These are phyloP conservation scores for Ceriagrion tenellum DNA, from an alignment of 2,888 invertebrate species.

Conservation along the genomic window DNA sequence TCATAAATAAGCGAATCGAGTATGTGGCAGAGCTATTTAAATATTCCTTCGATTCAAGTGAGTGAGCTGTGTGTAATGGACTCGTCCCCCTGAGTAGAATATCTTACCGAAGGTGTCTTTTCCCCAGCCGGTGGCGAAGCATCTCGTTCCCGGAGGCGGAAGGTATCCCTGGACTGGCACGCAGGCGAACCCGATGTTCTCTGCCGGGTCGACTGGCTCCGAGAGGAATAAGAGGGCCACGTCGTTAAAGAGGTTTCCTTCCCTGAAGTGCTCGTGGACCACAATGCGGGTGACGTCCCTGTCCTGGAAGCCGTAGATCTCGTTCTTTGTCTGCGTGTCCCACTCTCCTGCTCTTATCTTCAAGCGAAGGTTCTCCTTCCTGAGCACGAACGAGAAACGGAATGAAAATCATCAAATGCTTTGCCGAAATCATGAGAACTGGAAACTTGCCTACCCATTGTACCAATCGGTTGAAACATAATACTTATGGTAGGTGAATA, in stretches of 20 bases:
- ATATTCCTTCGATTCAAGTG: neutral
- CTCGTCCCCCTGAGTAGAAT: constrained; percentile 25
- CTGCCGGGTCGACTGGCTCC: constrained; percentile 73
- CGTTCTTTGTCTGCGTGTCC: constrained; percentile 88
- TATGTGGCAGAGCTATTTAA: too few relatives aligned
- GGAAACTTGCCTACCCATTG: too few relatives aligned
- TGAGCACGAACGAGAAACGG: neutral
- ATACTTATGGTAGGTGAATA: too few relatives aligned
- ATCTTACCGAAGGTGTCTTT: constrained; percentile 81
- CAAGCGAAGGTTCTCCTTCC: constrained; percentile 75
- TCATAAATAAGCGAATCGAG: too few relatives aligned
- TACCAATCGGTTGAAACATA: too few relatives aligned
- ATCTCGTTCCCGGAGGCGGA: constrained; percentile 68
- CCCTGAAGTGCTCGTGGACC: constrained; percentile 69
- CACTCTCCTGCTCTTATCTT: constrained; percentile 88
- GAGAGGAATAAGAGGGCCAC: constrained; percentile 71
- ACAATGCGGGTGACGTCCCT: constrained; percentile 75
- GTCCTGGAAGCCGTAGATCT: constrained; percentile 86
- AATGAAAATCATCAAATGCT: neutral
- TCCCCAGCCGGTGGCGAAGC: constrained; percentile 71
- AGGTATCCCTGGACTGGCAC: constrained; percentile 69
- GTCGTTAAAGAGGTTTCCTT: constrained; percentile 70
- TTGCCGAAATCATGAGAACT: too few relatives aligned
- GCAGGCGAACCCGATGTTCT: constrained; percentile 84
- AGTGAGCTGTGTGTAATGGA: neutral